Evolutionary conservation across 2,888 invertebrate genomes (phyloP), one percentile per base, ranked within the genome.

Genomic region (Mechanitis messenoides): DNA sequence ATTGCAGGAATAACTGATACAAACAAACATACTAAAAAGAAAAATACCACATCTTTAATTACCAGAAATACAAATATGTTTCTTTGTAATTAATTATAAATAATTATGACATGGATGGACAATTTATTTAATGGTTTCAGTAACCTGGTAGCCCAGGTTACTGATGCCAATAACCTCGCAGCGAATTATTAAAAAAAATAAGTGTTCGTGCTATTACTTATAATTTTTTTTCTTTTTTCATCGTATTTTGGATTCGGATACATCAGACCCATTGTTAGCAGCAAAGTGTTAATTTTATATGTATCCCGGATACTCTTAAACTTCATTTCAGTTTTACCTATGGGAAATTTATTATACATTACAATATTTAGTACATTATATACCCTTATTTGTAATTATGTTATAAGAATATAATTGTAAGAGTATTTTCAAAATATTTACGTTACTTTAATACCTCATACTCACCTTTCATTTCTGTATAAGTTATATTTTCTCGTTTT

Each of bases 251-350:
- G 64, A 20, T 69, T 70, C 0, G 71, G 71, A 47, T 68, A 67
- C 71, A 71, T 70, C 54, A 69, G 46, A 9, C 61, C 38, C 4
- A 65, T 3, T 0, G 62, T 63, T 1, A 68, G 33, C 2, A 71
- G 45, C 9, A 68, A 63, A 45, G 66, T 64, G 20, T 61, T 63
- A 33, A 67, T 56, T 1, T 60, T 63, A 20, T 69, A 71, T 0
- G 69, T 71, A 53, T 67, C 57, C n/a, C 53, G 54, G 12, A 70
- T 38, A 28, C 55, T 65, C 60, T 64, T 69, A 50, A 69, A 70
- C 38, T 59, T 69, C 35, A 53, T 69, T 1, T 33, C 55, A 38
- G 55, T 45, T 11, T 45, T 38, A 31, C 31, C 55, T 63, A 31
- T 50, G 28, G 31, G 31, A 28, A 31, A 9, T 50, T 31, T 31